Evolutionary conservation across 2,797 vertebrate species (phyloP).

Genomic region (Lophius americanus): DNA sequence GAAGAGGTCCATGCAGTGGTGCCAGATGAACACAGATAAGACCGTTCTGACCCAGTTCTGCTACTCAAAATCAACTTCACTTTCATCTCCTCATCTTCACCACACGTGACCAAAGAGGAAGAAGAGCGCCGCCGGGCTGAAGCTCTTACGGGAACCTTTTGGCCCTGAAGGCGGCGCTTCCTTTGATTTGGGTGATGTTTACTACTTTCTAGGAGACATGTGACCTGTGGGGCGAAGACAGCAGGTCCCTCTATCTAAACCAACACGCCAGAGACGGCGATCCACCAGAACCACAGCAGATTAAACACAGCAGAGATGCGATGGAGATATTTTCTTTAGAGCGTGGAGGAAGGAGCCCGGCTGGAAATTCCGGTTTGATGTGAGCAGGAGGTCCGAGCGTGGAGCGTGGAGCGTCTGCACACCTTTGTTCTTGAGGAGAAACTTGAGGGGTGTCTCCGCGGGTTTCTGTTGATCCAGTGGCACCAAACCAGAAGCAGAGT

Average conservation of each 20-base stretch:
- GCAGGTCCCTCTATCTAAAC: constrained; percentile 8
- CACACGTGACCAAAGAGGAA: neutral
- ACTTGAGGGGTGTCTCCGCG: constrained; percentile 13
- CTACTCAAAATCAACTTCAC: too few species aligned
- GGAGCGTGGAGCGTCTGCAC: neutral
- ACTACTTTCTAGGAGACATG: too few species aligned
- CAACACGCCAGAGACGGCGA: neutral
- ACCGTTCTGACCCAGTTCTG: too few species aligned
- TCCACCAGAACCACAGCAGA: constrained; percentile 35
- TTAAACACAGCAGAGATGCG: constrained; percentile 37
- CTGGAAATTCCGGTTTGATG: neutral
- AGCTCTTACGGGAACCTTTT: neutral
- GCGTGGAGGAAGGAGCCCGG: neutral
- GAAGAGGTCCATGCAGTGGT: too few species aligned
- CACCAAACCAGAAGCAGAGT: neutral
- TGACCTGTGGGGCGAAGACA: neutral
- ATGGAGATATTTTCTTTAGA: constrained; percentile 11
- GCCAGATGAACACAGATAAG: too few species aligned
- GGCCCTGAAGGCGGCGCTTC: neutral
- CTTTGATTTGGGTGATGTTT: too few species aligned
- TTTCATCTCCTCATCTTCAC: too few species aligned
- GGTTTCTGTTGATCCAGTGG: constrained; percentile 16
- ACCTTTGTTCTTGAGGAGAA: neutral
- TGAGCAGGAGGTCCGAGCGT: neutral
- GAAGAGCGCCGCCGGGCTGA: neutral